Conservation (phyloP, 2,113 vertebrate genomes). For the Paramisgurnus dabryanus region DNA sequence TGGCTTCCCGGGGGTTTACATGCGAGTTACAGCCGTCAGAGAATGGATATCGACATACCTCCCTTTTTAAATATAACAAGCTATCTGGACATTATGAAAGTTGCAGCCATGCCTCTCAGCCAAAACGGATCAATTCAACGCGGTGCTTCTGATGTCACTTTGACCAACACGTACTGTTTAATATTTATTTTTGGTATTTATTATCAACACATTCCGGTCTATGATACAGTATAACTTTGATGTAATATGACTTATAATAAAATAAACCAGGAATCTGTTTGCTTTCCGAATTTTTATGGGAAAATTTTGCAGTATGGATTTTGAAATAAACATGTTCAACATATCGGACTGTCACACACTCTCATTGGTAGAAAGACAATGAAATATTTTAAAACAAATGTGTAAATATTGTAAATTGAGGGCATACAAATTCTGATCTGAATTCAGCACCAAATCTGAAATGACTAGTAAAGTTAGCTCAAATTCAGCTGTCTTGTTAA, state of each 20-base stretch:
- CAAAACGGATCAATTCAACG: neutral
- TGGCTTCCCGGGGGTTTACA: constrained; percentile 89
- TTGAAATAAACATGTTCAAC: too few relatives aligned
- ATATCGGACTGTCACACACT: too few relatives aligned
- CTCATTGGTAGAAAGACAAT: too few relatives aligned
- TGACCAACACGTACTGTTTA: constrained; percentile 6
- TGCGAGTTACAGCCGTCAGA: constrained; percentile 82
- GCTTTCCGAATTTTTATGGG: too few relatives aligned
- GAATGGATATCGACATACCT: constrained; percentile 86
- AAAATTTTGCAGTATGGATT: too few relatives aligned
- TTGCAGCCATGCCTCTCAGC: neutral
- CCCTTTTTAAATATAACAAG: constrained; percentile 66
- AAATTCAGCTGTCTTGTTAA: neutral
- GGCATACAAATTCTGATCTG: too few relatives aligned
- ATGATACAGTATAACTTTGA: neutral
- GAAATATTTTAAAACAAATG: too few relatives aligned
- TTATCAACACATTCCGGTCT: neutral
- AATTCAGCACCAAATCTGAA: neutral
- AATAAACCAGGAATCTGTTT: too few relatives aligned
- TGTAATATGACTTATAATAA: neutral
- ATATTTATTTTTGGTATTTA: constrained; percentile 54
- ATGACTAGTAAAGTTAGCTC: too few relatives aligned
- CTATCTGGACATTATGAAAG: neutral
- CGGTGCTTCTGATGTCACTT: neutral
- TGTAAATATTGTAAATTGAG: too few relatives aligned